phyloP scores from a whole-genome alignment of 2,888 invertebrate species.

The Tromatobia lineatoria region DNA sequence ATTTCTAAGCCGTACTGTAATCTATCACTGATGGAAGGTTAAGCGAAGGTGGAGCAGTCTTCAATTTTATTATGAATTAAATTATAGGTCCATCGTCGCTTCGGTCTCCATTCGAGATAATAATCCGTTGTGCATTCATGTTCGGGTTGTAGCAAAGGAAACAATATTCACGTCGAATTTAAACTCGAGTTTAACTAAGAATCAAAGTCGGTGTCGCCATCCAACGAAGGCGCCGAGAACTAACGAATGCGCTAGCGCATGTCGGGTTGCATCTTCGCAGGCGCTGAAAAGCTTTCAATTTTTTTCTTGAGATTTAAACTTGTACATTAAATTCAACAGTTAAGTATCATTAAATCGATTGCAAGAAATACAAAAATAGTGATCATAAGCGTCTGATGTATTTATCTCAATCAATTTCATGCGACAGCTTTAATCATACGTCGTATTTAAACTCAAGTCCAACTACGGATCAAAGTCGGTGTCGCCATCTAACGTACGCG shows the following conservation, averaged over 20 bases:
- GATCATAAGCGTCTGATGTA: too few species aligned
- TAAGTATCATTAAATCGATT: too few species aligned
- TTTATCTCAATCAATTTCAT: too few species aligned
- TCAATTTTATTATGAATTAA: neutral
- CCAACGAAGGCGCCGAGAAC: conserved; percentile 14
- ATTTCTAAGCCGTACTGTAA: neutral
- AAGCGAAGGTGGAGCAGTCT: neutral
- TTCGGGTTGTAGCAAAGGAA: neutral
- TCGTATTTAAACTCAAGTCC: neutral
- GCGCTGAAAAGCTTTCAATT: neutral
- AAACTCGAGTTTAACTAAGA: neutral
- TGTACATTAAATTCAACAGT: too few species aligned
- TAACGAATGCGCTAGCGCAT: conserved; percentile 21
- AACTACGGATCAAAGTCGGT: too few species aligned
- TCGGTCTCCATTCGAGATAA: neutral
- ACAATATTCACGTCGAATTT: neutral
- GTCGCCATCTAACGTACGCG: too few species aligned
- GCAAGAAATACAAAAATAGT: too few species aligned
- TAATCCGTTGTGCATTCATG: neutral
- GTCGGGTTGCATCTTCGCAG: conserved; percentile 18
- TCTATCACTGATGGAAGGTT: neutral
- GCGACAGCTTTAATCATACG: too few species aligned
- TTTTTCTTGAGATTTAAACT: neutral
- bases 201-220: conserved; percentile 41
- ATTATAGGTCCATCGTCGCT: neutral